These are phyloP conservation scores for Pseudochirops corinnae DNA, from an alignment of 2,797 vertebrate species.

Conservation along the genomic window DNA sequence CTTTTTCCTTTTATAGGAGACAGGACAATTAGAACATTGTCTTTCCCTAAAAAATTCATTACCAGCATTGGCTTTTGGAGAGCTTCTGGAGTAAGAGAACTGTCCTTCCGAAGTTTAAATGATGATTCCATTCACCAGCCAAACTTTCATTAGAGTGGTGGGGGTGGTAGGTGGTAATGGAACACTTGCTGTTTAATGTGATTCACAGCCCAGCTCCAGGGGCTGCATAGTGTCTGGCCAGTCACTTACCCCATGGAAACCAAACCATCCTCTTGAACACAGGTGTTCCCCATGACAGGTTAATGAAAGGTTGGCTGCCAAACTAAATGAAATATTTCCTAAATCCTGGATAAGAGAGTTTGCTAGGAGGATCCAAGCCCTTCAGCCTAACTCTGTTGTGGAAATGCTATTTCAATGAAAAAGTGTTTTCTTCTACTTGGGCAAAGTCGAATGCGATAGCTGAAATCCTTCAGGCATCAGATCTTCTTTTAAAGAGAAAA, in stretches of 20 bases:
- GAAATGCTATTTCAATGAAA: conserved; percentile 22
- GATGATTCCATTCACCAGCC: background rate
- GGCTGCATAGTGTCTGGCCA: background rate
- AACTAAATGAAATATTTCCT: background rate
- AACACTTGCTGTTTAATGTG: background rate
- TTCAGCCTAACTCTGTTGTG: conserved; percentile 1
- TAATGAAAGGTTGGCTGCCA: background rate
- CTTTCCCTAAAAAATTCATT: conserved; percentile 10
- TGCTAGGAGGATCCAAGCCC: background rate
- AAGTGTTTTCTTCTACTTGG: background rate
- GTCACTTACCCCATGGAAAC: background rate
- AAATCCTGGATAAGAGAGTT: background rate
- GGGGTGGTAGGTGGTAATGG: background rate
- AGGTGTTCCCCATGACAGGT: background rate
- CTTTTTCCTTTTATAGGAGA: background rate
- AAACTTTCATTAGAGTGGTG: background rate
- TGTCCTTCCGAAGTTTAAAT: conserved; percentile 8
- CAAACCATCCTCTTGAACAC: background rate
- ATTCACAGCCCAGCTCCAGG: background rate
- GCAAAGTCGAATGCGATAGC: background rate
- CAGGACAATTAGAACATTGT: conserved; percentile 47
- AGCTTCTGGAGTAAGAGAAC: conserved; percentile 7
- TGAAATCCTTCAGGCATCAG: conserved; percentile 18
- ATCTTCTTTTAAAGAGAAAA: conserved; percentile 13
- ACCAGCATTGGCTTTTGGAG: background rate